A percentile compares a stretch with the other conserved stretches of the same genome.
These are phyloP conservation scores for Barbus barbus DNA, from an alignment of 2,113 vertebrate species.

Conservation along the genomic window DNA sequence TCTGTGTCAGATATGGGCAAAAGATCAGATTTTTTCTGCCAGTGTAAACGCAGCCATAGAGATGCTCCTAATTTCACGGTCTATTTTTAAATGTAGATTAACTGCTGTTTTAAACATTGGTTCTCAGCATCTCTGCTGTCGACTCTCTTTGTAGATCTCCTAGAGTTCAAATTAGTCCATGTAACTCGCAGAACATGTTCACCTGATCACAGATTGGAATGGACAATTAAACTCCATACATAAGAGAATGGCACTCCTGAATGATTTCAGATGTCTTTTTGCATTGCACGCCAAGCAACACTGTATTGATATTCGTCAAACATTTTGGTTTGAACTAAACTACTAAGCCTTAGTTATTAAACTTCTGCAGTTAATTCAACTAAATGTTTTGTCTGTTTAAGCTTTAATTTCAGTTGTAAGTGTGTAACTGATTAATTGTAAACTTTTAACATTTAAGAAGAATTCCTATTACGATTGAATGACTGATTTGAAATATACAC, in stretches of 20 bases:
- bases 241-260: background rate
- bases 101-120: background rate
- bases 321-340: background rate
- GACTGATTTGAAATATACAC: background rate
- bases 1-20: too few species aligned
- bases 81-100: slow-evolving; percentile 33
- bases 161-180: background rate
- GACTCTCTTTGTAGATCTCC: background rate
- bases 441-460: too few species aligned
- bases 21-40: too few species aligned
- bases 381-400: too few species aligned
- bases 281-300: background rate
- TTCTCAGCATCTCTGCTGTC: background rate
- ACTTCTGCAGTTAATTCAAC: background rate
- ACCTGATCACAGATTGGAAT: background rate
- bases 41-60: too few species aligned
- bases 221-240: background rate
- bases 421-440: background rate
- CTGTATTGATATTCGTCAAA: background rate
- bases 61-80: slow-evolving; percentile 52
- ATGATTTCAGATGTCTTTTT: slow-evolving; percentile 3
- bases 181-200: background rate
- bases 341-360: background rate
- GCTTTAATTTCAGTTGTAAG: background rate
- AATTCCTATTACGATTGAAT: too few species aligned